phyloP scores from a whole-genome alignment of 1,140 invertebrate species.

The Bombus cullumanus region DNA sequence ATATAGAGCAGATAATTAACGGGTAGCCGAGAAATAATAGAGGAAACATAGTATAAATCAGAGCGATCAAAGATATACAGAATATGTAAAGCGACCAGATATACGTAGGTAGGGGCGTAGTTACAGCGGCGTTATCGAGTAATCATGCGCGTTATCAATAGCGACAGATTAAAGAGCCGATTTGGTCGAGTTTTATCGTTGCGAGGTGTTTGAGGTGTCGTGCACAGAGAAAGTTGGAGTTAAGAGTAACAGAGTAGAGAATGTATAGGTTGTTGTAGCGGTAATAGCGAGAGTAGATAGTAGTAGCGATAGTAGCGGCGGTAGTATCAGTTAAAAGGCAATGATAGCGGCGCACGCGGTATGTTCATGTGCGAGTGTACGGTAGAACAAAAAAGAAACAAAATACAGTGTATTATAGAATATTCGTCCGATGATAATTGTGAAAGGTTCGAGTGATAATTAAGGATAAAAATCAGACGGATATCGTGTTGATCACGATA shows the following conservation, averaged over 20 bases:
- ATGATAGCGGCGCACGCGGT: conserved; percentile 45
- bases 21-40: conserved; percentile 17
- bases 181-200: conserved; percentile 1
- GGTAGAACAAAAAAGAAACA: conserved; percentile 50
- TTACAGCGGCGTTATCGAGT: conserved; percentile 21
- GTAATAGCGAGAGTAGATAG: conserved; percentile 12
- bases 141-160: conserved; percentile 37
- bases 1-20: conserved; percentile 55
- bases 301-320: conserved; percentile 21
- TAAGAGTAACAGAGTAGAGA: conserved; percentile 36
- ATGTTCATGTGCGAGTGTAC: conserved; percentile 46
- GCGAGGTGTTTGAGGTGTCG: background rate
- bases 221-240: conserved; percentile 1
- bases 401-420: conserved; percentile 48
- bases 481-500: background rate
- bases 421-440: conserved; percentile 8
- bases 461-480: background rate
- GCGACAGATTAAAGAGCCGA: conserved; percentile 13
- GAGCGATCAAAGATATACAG: conserved; percentile 26
- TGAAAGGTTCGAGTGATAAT: background rate
- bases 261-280: background rate
- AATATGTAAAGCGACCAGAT: conserved; percentile 20
- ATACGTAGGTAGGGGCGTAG: background rate
- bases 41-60: conserved; percentile 14
- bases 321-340: conserved; percentile 13